Evolutionary conservation across 1,140 invertebrate genomes (phyloP).

Genomic region (Spodoptera frugiperda): DNA sequence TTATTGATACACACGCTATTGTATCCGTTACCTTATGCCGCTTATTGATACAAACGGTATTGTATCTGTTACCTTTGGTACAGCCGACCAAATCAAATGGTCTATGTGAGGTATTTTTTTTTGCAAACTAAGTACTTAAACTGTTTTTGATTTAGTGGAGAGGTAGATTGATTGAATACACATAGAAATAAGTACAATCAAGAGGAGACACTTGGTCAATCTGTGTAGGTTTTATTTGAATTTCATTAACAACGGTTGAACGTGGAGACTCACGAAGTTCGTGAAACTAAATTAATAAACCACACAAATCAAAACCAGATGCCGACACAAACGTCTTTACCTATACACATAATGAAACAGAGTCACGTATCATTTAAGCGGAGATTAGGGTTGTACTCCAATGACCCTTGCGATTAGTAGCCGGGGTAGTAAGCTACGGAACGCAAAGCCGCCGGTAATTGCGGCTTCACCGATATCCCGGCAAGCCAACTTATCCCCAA

Average conservation of each 20-base stretch:
- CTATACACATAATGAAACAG: slow-evolving; percentile 52
- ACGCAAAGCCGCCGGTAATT: slow-evolving; percentile 74
- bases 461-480: slow-evolving; percentile 65
- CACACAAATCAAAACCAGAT: slow-evolving; percentile 16
- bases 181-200: no score
- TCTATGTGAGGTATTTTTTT: no score
- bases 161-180: no score
- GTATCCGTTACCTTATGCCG: slow-evolving; percentile 27
- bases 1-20: slow-evolving; percentile 69
- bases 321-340: slow-evolving; percentile 26
- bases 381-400: slow-evolving; percentile 61
- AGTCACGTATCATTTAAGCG: slow-evolving; percentile 64
- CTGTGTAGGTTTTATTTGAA: no score
- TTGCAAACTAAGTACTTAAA: no score
- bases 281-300: no score
- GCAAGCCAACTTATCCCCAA: slow-evolving; percentile 60
- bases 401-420: slow-evolving; percentile 64
- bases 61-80: slow-evolving; percentile 52
- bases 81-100: slow-evolving; percentile 42
- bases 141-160: no score
- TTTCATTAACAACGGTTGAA: no score
- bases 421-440: slow-evolving; percentile 50
- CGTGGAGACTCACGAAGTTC: no score
- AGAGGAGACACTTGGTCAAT: no score
- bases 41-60: slow-evolving; percentile 67